phyloP scores from a whole-genome alignment of 2,888 invertebrate species.

The Villa cingulata region DNA sequence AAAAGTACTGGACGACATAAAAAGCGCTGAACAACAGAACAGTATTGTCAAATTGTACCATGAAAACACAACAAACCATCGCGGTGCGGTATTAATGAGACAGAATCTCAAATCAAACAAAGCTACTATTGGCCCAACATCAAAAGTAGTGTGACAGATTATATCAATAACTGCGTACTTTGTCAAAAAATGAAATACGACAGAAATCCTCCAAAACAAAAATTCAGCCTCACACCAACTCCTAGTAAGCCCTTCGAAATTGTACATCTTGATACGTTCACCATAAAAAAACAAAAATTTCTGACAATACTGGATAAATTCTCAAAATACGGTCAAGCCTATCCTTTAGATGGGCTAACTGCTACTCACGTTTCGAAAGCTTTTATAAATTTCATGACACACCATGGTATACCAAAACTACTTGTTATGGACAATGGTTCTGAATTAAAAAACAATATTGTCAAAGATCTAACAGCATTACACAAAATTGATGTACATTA shows the following conservation, averaged over 20 bases:
- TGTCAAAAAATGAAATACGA: background rate
- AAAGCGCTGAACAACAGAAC: no score
- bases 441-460: background rate
- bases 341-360: background rate
- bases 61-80: no score
- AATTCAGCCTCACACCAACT: background rate
- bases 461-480: background rate
- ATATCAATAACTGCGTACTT: background rate
- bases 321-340: background rate
- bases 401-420: background rate
- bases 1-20: no score
- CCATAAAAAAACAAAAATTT: conserved; percentile 1
- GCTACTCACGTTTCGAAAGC: background rate
- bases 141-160: background rate
- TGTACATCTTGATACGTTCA: conserved; percentile 13
- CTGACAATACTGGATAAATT: background rate
- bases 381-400: background rate
- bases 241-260: conserved; percentile 28
- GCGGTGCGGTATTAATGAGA: background rate
- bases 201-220: background rate
- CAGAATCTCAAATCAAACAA: background rate
- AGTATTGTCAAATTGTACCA: no score
- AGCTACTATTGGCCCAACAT: background rate
- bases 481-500: background rate
- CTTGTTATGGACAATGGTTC: background rate